Percentiles rank a stretch among this genome's conserved stretches.
These are phyloP conservation scores for Leucophenga montana DNA, from an alignment of 2,888 invertebrate genomes.

Conservation along the genomic window DNA sequence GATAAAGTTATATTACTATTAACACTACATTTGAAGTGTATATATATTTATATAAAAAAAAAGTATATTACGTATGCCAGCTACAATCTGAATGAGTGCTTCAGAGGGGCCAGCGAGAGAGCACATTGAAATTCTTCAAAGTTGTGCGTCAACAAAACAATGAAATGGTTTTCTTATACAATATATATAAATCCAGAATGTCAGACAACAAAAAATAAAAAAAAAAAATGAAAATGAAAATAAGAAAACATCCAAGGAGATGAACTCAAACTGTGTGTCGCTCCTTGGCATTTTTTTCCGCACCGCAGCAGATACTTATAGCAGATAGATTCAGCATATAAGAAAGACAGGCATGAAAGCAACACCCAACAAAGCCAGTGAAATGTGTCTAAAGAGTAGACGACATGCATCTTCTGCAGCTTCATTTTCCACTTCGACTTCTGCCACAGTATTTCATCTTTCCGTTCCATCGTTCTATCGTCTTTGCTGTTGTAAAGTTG, in stretches of 20 bases:
- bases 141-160: conserved; percentile 17
- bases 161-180: conserved; percentile 9
- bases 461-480: neutral
- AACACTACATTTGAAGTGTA: too few relatives aligned
- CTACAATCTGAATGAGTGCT: too few relatives aligned
- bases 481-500: conserved; percentile 4
- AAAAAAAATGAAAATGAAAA: neutral
- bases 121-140: conserved; percentile 1
- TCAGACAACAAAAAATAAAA: neutral
- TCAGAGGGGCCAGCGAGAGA: too few relatives aligned
- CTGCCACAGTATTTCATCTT: conserved; percentile 10
- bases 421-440: conserved; percentile 12
- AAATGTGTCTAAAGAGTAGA: conserved; percentile 53
- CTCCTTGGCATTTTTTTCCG: conserved; percentile 10
- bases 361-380: conserved; percentile 49
- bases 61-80: too few relatives aligned
- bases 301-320: neutral
- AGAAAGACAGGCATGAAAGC: neutral
- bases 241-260: neutral
- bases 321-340: neutral
- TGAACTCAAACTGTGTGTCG: conserved; percentile 16
- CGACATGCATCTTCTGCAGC: conserved; percentile 7
- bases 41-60: too few relatives aligned
- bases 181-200: neutral
- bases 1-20: too few relatives aligned